Base-by-base conservation (phyloP, 1,140 invertebrate genomes). In the Meteorus sp. region DNA sequence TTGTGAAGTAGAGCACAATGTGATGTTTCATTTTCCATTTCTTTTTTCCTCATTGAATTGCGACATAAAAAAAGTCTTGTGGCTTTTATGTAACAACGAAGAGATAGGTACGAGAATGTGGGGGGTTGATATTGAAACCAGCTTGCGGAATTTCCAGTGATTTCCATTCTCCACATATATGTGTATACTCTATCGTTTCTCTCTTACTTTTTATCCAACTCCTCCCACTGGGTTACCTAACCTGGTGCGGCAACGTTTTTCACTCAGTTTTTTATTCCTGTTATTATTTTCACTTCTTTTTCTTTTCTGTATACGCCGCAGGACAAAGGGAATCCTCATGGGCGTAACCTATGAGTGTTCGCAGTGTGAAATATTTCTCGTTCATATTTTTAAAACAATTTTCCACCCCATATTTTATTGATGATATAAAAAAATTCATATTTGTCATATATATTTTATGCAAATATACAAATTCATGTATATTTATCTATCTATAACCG, bases 121-220 rank as follows among this genome's bases (percentile, higher is more conserved):
- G 20, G 44, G 25, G 44, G 20, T 47, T 27, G 44, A 47, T 47
- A 47, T 47, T 27, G 44, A 47, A 47, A 47, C 44, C 44, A 47
- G 44, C 44, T 47, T 47, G 44, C 13, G 19, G 44, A 47, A 47
- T 47, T 47, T 47, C 44, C 19, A 9, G 8, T 22, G 44, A 47
- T 47, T 47, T 47, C 44, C 44, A 47, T 47, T 47, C 25, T 15
- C 44, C 15, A 47, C 44, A n/a, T 13, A 13, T 35, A 35, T 35
- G n/a, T 39, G 3, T 39, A 29, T 29, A 29, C 27, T 29, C 27
- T 29, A n/a, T n/a, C n/a, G n/a, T 9, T 9, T 29, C 27, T 5
- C 35, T 13, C 15, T 13, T 39, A 15, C 8, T 6, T 33, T 33
- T 33, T 6, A 6, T 11, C 11, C 8, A 39, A 39, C 13, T 39